These are phyloP conservation scores for Dusona sp. DNA, from an alignment of 2,888 invertebrate species.

Conservation along the genomic window DNA sequence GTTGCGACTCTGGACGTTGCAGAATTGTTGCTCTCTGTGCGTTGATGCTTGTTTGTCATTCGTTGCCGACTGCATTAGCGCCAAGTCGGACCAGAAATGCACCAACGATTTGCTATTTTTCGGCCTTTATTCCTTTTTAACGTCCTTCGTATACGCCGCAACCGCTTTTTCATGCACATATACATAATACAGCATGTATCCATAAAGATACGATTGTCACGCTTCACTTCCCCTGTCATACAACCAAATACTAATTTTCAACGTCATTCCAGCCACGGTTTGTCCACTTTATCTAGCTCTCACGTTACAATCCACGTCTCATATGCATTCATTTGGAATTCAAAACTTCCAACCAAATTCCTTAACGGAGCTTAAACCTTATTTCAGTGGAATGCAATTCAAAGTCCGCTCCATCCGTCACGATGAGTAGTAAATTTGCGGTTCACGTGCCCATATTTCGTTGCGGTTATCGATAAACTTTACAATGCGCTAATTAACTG, in stretches of 20 bases:
- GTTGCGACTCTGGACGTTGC: slow-evolving; percentile 47
- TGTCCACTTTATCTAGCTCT: neutral
- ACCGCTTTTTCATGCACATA: neutral
- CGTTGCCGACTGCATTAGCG: slow-evolving; percentile 77
- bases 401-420: neutral
- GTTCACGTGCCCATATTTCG: neutral
- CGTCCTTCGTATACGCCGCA: neutral
- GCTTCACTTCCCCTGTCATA: neutral
- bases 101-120: slow-evolving; percentile 34
- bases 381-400: slow-evolving; percentile 10
- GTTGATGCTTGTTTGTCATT: slow-evolving; percentile 80
- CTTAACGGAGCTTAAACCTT: slow-evolving; percentile 1
- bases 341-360: neutral
- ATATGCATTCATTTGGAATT: neutral
- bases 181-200: neutral
- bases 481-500: neutral
- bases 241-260: slow-evolving; percentile 19
- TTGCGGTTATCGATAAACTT: neutral
- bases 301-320: neutral
- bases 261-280: slow-evolving; percentile 7
- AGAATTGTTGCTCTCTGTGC: slow-evolving; percentile 58
- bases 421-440: neutral
- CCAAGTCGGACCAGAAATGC: slow-evolving; percentile 42
- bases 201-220: neutral
- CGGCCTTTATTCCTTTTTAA: too few species aligned